A percentile compares a stretch with the other conserved stretches of the same genome.
Evolutionary conservation across 2,113 vertebrate species (phyloP).

Genomic region (Sakesphorus luctuosus): DNA sequence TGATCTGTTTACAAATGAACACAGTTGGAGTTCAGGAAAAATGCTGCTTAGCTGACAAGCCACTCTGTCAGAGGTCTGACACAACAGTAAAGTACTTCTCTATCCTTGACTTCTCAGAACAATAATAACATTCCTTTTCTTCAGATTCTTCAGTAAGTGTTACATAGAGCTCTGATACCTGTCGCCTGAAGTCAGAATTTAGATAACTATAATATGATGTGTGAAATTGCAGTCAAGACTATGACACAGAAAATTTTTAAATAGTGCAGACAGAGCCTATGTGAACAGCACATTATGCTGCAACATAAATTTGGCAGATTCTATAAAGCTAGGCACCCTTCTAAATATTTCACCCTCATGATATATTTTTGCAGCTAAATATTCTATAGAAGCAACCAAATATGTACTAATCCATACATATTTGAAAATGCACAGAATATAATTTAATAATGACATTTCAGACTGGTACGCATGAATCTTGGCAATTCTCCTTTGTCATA

Average conservation of each 20-base stretch:
- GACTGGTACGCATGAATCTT: neutral
- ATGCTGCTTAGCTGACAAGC: neutral
- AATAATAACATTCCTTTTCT: neutral
- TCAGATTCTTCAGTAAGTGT: neutral
- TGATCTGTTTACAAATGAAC: slow-evolving; percentile 25
- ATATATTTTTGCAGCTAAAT: neutral
- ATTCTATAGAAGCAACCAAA: neutral
- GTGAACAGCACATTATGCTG: neutral
- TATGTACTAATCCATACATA: neutral
- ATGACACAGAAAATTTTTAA: neutral
- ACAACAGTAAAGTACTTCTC: neutral
- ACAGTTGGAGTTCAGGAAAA: slow-evolving; percentile 8
- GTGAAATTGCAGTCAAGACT: neutral
- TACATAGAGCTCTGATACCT: neutral
- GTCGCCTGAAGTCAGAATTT: neutral
- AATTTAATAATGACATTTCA: neutral
- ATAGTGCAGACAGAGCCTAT: neutral
- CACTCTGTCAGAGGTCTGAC: neutral
- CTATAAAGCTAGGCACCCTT: neutral
- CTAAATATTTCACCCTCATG: slow-evolving; percentile 4
- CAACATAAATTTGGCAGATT: neutral
- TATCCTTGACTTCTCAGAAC: slow-evolving; percentile 1
- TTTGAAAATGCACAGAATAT: neutral
- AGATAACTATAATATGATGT: neutral
- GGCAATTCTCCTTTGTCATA: neutral